Evolutionary conservation across 2,888 invertebrate species (phyloP), one percentile per base, ranked within the genome.

Genomic region (Drymonia ruficornis): DNA sequence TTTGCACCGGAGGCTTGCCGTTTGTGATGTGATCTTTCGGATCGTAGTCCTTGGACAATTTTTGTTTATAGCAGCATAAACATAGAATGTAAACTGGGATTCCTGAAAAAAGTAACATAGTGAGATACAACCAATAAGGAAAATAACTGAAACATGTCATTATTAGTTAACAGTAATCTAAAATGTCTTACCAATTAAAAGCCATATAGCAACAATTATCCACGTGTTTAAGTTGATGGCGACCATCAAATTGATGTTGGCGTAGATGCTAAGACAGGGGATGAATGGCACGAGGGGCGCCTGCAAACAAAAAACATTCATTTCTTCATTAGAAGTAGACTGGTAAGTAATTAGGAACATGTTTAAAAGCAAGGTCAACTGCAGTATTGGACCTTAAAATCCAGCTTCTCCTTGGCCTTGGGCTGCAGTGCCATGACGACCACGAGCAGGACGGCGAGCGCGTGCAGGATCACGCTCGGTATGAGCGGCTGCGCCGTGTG

Each of bases 201-300:
- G 95, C 98, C 98, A 98, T 31, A 97, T 89, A 4, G 89, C 90
- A 77, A 98, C 96, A 65, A 97, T 88, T n/a, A 97, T 91, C 98
- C 98, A 98, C 0, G 98, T 98, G 62, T 94, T 91, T 0, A 84
- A 70, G 64, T 96, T 96, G 66, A 98, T 89, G 84, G 97, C 95
- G 53, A 97, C 88, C 97, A 98, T 97, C 19, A 98, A 89, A 80
- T 97, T 97, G 53, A 97, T 93, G 79, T 98, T 98, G 44, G 96
- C 93, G 67, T 97, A 94, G 61, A 97, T 96, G 76, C 97, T 97
- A 45, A 97, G 73, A 38, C 95, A 95, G 0, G 98, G 98, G 50
- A 98, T 82, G 55, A 97, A 87, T 1, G 98, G 98, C 0, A 98
- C 96, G 15, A 96, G 85, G 0, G 98, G 98, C 6, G 98, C 97